Evolutionary conservation across 2,113 vertebrate genomes (phyloP).

Genomic region (Hyperoodon ampullatus): DNA sequence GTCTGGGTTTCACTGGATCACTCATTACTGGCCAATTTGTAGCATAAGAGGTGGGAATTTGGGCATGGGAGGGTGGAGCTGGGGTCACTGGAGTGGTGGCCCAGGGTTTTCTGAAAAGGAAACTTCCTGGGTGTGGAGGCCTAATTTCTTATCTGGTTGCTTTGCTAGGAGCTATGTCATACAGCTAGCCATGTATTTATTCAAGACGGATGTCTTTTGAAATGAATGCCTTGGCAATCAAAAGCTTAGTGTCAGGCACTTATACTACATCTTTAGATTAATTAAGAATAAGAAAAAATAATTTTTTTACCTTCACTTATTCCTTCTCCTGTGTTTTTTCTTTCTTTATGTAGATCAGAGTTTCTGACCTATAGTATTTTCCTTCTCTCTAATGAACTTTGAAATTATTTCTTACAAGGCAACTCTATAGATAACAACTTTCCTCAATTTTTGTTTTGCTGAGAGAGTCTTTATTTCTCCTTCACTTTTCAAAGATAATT

Average conservation of each 20-base stretch:
- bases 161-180: not conserved
- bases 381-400: not conserved
- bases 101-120: not conserved
- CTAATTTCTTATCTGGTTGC: not conserved
- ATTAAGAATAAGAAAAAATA: not conserved
- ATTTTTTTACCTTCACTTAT: not conserved
- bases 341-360: not conserved
- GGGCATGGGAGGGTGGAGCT: no score
- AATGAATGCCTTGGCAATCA: not conserved
- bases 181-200: not conserved
- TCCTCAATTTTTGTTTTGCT: not conserved
- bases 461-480: not conserved
- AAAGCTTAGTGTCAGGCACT: not conserved
- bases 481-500: not conserved
- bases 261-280: not conserved
- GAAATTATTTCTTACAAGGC: not conserved
- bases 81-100: no score
- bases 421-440: not conserved
- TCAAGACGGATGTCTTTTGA: not conserved
- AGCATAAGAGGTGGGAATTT: not conserved
- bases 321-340: not conserved
- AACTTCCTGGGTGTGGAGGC: not conserved
- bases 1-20: not conserved
- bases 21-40: not conserved
- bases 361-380: not conserved